Conservation (phyloP, 2,888 invertebrate species). For the Cantharis lateralis region DNA sequence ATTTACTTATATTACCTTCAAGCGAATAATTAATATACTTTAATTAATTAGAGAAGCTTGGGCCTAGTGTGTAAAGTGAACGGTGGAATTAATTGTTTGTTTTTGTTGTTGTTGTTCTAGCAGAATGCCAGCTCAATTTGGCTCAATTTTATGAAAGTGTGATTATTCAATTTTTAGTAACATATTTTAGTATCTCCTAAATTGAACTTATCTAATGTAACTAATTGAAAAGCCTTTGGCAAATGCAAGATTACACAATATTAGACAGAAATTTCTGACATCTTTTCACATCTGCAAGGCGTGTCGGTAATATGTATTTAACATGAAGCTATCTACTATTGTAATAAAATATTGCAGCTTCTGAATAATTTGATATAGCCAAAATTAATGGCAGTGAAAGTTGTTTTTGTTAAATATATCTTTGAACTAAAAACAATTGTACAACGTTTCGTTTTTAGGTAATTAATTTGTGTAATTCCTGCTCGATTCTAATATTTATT, state of each 20-base stretch:
- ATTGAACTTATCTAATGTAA: not conserved
- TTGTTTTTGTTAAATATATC: slow-evolving; percentile 33
- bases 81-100: not conserved
- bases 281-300: slow-evolving; percentile 27
- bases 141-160: not conserved
- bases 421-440: not conserved
- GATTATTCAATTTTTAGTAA: not conserved
- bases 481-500: not conserved
- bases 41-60: not conserved
- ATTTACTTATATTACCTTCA: too few species aligned
- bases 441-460: not conserved
- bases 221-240: not conserved
- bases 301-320: slow-evolving; percentile 22
- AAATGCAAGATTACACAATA: not conserved
- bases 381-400: slow-evolving; percentile 45
- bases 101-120: not conserved
- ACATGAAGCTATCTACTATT: slow-evolving; percentile 37
- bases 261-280: not conserved
- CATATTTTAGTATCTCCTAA: not conserved
- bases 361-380: slow-evolving; percentile 45
- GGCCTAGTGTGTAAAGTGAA: not conserved
- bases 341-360: slow-evolving; percentile 40
- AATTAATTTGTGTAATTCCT: not conserved
- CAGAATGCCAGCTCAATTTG: not conserved
- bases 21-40: too few species aligned